Percentiles rank a stretch among this genome's conserved stretches.
Evolutionary conservation across 2,797 vertebrate species (phyloP).

Genomic region (Coreius guichenoti): DNA sequence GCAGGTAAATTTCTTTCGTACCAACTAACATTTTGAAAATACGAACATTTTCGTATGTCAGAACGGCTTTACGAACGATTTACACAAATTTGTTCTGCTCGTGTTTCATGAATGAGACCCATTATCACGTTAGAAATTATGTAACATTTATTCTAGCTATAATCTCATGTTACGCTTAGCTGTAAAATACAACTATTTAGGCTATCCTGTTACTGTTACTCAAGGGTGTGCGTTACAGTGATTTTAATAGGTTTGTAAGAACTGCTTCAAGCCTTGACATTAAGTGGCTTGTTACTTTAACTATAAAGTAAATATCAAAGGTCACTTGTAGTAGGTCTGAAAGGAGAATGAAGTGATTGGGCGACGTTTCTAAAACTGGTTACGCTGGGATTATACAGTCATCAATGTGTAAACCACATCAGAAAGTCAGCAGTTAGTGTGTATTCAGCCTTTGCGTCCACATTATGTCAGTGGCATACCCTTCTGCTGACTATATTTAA

Average conservation of each 20-base stretch:
- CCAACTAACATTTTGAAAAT: too few species aligned
- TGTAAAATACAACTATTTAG: neutral
- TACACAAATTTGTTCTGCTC: too few species aligned
- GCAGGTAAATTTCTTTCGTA: too few species aligned
- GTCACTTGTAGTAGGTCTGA: neutral
- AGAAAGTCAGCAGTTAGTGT: conserved; percentile 14
- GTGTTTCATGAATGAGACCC: too few species aligned
- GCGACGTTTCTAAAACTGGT: neutral
- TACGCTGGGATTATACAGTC: neutral
- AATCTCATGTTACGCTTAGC: neutral
- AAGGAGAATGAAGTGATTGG: neutral
- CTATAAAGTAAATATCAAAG: neutral
- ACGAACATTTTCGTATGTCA: too few species aligned
- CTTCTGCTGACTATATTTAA: neutral
- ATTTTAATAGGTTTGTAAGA: neutral
- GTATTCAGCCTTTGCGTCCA: neutral
- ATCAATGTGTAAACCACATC: neutral
- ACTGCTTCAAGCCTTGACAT: neutral
- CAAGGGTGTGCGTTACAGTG: neutral
- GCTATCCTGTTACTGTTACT: neutral
- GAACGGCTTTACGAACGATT: too few species aligned
- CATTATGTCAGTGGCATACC: neutral
- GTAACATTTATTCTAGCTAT: too few species aligned
- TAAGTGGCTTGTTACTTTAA: neutral
- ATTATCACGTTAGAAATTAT: neutral